These are phyloP conservation scores for Halcyon malimbica DNA, from an alignment of 2,113 vertebrate genomes.

Conservation along the genomic window DNA sequence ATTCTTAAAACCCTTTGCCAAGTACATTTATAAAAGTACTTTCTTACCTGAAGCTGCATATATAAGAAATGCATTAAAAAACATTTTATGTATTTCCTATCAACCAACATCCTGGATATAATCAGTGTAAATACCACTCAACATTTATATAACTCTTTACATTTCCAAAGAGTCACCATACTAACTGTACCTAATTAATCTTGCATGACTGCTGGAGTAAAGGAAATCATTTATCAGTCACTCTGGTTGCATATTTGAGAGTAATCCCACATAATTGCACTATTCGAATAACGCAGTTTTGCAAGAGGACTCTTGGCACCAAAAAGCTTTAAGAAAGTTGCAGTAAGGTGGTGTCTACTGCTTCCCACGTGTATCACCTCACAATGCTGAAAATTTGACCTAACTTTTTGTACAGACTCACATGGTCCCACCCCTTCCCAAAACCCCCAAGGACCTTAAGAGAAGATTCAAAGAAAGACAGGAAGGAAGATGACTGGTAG, in stretches of 20 bases:
- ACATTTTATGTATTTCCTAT: neutral
- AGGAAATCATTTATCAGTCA: constrained; percentile 13
- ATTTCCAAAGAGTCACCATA: constrained; percentile 4
- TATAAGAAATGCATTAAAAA: neutral
- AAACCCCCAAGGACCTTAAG: neutral
- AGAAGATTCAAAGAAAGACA: constrained; percentile 13
- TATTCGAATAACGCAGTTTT: neutral
- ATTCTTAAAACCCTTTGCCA: neutral
- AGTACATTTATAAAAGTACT: neutral
- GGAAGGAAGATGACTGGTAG: constrained; percentile 38
- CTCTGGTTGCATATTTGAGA: constrained; percentile 10
- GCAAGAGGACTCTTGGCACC: neutral
- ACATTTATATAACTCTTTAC: neutral
- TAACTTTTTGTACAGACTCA: neutral
- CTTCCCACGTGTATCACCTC: neutral
- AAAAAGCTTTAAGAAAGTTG: neutral
- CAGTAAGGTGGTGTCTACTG: neutral
- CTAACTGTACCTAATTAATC: constrained; percentile 18
- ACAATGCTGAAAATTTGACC: neutral
- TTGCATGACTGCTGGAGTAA: neutral
- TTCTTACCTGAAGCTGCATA: neutral
- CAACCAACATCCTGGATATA: constrained; percentile 1
- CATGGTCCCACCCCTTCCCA: neutral
- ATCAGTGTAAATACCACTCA: constrained; percentile 11
- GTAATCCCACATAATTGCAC: constrained; percentile 8